Conservation (phyloP, 2,888 invertebrate species). For the Drosophila antonietae region DNA sequence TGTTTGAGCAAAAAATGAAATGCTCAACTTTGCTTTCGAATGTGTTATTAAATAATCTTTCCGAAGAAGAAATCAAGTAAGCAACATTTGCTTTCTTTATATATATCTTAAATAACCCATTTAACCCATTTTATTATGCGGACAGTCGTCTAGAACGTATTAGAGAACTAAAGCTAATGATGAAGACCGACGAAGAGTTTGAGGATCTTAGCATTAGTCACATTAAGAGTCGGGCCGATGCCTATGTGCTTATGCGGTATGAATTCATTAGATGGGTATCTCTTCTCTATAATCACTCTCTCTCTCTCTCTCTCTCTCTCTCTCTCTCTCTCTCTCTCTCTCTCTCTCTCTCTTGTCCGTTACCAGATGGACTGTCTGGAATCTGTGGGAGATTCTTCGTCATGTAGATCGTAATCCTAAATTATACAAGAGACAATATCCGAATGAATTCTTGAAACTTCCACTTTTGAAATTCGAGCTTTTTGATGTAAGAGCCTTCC, state of each 20-base stretch:
- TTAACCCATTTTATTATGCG: not conserved
- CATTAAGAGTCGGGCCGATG: slow-evolving; percentile 72
- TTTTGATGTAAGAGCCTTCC: slow-evolving; percentile 63
- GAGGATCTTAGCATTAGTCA: slow-evolving; percentile 56
- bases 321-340: not conserved
- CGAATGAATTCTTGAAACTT: slow-evolving; percentile 75
- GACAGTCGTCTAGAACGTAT: slow-evolving; percentile 76
- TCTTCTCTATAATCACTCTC: not conserved
- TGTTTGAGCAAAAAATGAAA: slow-evolving; percentile 66
- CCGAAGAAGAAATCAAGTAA: slow-evolving; percentile 81
- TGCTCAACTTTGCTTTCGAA: slow-evolving; percentile 67
- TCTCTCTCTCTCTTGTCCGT: not conserved
- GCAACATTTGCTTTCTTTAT: not conserved
- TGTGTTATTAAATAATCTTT: slow-evolving; percentile 78
- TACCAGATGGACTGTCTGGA: slow-evolving; percentile 65
- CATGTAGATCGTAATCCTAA: slow-evolving; percentile 69
- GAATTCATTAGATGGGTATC: not conserved
- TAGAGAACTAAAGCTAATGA: slow-evolving; percentile 56
- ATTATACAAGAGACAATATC: slow-evolving; percentile 62
- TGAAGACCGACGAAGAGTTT: slow-evolving; percentile 56
- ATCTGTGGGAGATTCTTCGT: slow-evolving; percentile 76
- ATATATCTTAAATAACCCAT: not conserved
- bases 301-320: too few relatives aligned
- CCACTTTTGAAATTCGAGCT: slow-evolving; percentile 82
- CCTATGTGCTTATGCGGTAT: slow-evolving; percentile 78